Evolutionary conservation across 2,113 vertebrate species (phyloP).

Genomic region (Pedionomus torquatus): DNA sequence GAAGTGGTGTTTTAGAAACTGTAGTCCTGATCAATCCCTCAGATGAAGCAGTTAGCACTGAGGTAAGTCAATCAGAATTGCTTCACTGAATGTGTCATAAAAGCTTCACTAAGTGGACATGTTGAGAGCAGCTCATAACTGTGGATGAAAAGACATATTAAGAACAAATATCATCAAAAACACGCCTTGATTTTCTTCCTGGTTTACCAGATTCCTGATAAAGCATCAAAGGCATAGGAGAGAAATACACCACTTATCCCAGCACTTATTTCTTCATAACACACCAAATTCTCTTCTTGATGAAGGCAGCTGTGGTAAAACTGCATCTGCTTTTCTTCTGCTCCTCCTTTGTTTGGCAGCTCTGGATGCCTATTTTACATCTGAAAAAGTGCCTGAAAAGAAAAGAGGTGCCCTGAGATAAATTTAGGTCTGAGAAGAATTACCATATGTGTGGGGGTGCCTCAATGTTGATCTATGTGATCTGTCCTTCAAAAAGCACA

Average conservation of each 20-base stretch:
- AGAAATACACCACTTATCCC: not conserved
- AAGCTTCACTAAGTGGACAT: not conserved
- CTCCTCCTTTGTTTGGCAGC: no score
- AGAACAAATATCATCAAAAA: not conserved
- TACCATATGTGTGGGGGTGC: no score
- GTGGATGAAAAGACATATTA: not conserved
- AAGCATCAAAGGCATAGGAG: not conserved
- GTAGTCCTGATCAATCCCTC: constrained; percentile 95
- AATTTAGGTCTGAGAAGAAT: no score
- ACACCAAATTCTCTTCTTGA: not conserved
- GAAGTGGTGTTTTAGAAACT: constrained; percentile 91
- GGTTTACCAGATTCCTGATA: not conserved
- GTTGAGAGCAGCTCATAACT: not conserved
- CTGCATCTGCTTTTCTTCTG: no score
- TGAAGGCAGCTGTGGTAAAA: not conserved
- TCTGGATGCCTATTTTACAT: no score
- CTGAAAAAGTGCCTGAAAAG: no score
- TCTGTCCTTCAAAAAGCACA: no score
- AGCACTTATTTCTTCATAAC: not conserved
- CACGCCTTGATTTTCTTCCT: not conserved
- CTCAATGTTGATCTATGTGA: no score
- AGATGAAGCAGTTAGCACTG: constrained; percentile 91
- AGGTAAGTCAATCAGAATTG: constrained; percentile 75
- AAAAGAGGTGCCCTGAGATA: no score
- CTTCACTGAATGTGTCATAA: not conserved